Conservation (phyloP, 1,140 invertebrate genomes). For the Sitophilus oryzae region DNA sequence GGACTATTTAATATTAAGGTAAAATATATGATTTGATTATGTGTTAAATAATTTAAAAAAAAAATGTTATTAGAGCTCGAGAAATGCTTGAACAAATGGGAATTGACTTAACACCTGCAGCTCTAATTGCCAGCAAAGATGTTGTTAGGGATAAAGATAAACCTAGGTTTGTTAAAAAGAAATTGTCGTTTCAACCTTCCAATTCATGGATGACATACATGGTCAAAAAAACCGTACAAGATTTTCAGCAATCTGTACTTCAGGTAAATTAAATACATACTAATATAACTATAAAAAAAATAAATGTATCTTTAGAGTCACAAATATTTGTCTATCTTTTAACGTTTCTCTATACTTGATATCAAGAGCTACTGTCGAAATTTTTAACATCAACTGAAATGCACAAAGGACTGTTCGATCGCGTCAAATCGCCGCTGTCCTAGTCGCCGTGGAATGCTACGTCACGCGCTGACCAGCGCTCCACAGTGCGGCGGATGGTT, state of each 20-base stretch:
- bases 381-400: no score
- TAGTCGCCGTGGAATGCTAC: no score
- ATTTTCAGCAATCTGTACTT: slow-evolving; percentile 75
- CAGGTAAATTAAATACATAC: slow-evolving; percentile 56
- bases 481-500: no score
- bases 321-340: no score
- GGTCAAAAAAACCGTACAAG: slow-evolving; percentile 72
- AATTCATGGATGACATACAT: slow-evolving; percentile 86
- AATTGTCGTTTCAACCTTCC: slow-evolving; percentile 77
- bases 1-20: slow-evolving; percentile 25
- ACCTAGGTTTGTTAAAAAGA: slow-evolving; percentile 71
- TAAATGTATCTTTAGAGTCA: no score
- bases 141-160: slow-evolving; percentile 77
- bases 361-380: no score
- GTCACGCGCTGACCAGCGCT: no score
- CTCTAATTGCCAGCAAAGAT: slow-evolving; percentile 72
- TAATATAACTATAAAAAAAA: no score
- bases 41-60: not conserved
- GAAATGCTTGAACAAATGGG: slow-evolving; percentile 70
- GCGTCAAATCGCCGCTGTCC: no score
- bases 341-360: no score
- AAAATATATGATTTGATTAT: slow-evolving; percentile 44
- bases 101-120: slow-evolving; percentile 83
- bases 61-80: slow-evolving; percentile 58
- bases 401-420: no score